Evolutionary conservation across 2,797 vertebrate genomes (phyloP).

Genomic region (Pseudochromis fuscus): DNA sequence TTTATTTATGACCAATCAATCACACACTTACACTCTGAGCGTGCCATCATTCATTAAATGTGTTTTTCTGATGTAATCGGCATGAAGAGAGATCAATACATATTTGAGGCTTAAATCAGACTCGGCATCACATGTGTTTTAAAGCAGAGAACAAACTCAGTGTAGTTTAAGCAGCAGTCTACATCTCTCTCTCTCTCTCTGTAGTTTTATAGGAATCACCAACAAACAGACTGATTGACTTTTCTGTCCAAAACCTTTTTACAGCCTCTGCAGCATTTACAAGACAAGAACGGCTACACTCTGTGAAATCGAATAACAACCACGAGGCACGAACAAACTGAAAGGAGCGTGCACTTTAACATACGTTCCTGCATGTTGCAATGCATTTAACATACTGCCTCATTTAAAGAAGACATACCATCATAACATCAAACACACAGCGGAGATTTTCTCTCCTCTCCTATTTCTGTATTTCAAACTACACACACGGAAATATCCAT

Average conservation of each 20-base stretch:
- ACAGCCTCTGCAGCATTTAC: constrained; percentile 36
- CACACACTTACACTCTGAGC: too few species aligned
- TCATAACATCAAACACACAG: not conserved
- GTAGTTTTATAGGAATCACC: constrained; percentile 27
- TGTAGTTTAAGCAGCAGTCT: not conserved
- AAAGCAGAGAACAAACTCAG: not conserved
- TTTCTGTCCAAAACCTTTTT: constrained; percentile 50
- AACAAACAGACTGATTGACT: constrained; percentile 42
- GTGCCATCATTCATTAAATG: too few species aligned
- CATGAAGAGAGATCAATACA: not conserved
- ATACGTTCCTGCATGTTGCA: not conserved
- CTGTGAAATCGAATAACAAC: constrained; percentile 1
- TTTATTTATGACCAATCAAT: too few species aligned
- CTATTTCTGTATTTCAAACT: not conserved
- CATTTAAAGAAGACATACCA: not conserved
- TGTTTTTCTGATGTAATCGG: not conserved
- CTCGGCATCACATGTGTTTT: not conserved
- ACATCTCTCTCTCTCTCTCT: not conserved
- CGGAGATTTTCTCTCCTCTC: not conserved
- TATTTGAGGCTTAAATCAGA: not conserved
- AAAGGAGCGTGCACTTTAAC: not conserved
- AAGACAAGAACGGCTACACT: not conserved
- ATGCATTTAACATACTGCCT: not conserved
- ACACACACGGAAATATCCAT: constrained; percentile 13
- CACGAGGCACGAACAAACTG: not conserved